Conservation (phyloP, 2,797 vertebrate species). For the Mormyrops boulengeri region DNA sequence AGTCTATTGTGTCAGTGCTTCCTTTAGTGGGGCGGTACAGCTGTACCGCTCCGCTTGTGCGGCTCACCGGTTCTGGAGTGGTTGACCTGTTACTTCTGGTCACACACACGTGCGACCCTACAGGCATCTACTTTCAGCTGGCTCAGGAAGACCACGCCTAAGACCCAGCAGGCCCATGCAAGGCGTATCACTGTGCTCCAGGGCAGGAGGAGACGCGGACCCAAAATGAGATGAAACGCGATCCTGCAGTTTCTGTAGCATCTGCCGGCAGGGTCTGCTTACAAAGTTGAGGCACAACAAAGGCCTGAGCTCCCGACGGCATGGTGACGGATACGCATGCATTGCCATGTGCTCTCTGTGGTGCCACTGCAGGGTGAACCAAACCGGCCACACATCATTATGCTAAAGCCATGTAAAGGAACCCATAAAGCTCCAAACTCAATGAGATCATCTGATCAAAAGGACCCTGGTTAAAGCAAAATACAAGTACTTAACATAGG, state of each 20-base stretch:
- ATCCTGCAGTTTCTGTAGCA: conserved; percentile 17
- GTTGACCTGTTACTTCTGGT: neutral
- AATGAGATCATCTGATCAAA: neutral
- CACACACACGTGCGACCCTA: neutral
- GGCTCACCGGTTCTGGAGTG: neutral
- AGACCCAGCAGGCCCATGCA: neutral
- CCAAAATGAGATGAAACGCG: neutral
- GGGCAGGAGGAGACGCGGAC: neutral
- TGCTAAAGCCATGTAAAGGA: neutral
- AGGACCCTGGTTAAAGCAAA: neutral
- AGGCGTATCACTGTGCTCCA: neutral
- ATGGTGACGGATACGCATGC: neutral
- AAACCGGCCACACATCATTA: neutral
- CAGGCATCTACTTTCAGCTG: neutral
- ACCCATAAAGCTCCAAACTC: neutral
- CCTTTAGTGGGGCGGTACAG: neutral
- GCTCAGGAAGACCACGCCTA: neutral
- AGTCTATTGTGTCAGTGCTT: neutral
- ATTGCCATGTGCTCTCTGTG: neutral
- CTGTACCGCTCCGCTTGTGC: neutral
- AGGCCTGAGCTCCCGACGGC: neutral
- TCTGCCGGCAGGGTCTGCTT: neutral
- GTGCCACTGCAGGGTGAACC: neutral
- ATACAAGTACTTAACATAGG: neutral
- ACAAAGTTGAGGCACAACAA: neutral